A percentile compares a stretch with the other conserved stretches of the same genome.
Conservation (phyloP, 2,888 invertebrate genomes). For the Chelonus formosanus region DNA sequence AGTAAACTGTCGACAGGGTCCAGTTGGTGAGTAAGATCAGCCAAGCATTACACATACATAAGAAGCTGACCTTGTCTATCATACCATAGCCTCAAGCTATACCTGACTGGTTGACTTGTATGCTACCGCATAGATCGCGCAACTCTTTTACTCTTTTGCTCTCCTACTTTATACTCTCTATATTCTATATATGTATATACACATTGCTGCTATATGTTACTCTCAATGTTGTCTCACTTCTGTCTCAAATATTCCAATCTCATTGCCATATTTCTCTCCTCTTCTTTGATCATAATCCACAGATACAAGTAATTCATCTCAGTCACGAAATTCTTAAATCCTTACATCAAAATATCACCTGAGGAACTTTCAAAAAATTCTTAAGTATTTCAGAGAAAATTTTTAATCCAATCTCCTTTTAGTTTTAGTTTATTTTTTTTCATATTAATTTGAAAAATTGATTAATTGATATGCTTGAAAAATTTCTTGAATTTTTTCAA, state of each 20-base stretch:
- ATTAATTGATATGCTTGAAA: too few species aligned
- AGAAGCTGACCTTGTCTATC: slow-evolving; percentile 65
- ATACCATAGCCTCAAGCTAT: slow-evolving; percentile 61
- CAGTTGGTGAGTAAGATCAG: slow-evolving; percentile 28
- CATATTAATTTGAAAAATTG: neutral
- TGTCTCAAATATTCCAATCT: slow-evolving; percentile 6
- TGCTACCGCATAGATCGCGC: slow-evolving; percentile 44
- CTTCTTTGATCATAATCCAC: slow-evolving; percentile 45
- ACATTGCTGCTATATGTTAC: too few species aligned
- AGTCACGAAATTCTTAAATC: slow-evolving; percentile 53
- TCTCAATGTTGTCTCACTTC: too few species aligned
- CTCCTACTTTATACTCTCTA: too few species aligned
- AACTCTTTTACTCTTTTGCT: slow-evolving; percentile 34
- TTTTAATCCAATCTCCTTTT: neutral
- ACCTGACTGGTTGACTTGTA: slow-evolving; percentile 54
- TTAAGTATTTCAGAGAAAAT: slow-evolving; percentile 2
- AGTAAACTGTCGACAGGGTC: slow-evolving; percentile 11
- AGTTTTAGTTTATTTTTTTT: too few species aligned
- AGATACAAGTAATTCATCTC: slow-evolving; percentile 52
- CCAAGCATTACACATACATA: slow-evolving; percentile 44
- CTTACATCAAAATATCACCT: slow-evolving; percentile 39
- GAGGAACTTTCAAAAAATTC: neutral
- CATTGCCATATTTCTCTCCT: slow-evolving; percentile 15
- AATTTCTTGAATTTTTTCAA: too few species aligned
- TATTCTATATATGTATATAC: too few species aligned